A percentile compares a stretch with the other conserved stretches of the same genome.
Conservation (phyloP, 1,140 invertebrate species). For the Subanguina moxae region DNA sequence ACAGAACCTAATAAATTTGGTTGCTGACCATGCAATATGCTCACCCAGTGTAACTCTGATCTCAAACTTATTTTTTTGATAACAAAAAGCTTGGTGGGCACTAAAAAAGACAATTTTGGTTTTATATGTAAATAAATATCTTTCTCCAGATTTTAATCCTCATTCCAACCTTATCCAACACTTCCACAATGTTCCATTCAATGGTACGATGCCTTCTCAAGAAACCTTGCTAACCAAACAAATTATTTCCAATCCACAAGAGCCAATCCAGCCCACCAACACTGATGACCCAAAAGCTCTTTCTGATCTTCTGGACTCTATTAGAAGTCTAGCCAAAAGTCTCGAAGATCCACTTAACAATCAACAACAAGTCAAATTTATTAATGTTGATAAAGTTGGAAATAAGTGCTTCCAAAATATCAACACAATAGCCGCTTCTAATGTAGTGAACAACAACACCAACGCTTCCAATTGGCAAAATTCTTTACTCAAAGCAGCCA, state of each 20-base stretch:
- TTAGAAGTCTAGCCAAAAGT: conserved; percentile 13
- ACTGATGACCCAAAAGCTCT: conserved; percentile 6
- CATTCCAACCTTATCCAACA: neutral
- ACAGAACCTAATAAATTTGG: no score
- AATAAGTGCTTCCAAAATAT: conserved; percentile 18
- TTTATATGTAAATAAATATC: no score
- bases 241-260: no score
- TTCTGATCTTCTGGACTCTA: conserved; percentile 22
- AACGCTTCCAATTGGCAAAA: conserved; percentile 45
- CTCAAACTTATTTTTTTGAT: no score
- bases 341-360: neutral
- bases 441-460: conserved; percentile 19
- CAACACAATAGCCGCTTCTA: conserved; percentile 17
- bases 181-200: no score
- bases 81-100: no score
- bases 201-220: no score
- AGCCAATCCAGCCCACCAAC: neutral
- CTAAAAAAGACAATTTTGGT: no score
- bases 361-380: neutral
- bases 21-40: no score
- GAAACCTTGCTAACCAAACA: no score
- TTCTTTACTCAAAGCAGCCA: conserved; percentile 48
- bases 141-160: neutral
- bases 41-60: no score
- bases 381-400: no score